Evolutionary conservation across 2,888 invertebrate genomes (phyloP), one percentile per base, ranked within the genome.

Genomic region (Caenorhabditis parvicauda): DNA sequence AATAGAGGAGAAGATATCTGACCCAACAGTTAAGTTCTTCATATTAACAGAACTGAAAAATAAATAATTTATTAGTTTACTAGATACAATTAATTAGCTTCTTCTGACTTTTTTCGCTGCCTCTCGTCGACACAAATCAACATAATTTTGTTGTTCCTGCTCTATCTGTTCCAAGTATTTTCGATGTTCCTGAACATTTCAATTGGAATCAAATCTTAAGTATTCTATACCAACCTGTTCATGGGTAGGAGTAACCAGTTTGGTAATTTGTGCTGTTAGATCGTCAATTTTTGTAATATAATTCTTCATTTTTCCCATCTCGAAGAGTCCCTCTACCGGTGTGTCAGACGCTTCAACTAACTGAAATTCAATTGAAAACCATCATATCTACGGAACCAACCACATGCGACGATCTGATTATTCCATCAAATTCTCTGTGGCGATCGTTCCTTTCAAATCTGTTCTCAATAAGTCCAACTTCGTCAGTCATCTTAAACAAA

Each of bases 391-490:
- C 27, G 2, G 17, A 21, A 55, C 48, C 5, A 12, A 67, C 67
- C 17, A 64, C 59, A 56, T 72, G 72, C 35, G 64, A 64, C n/a
- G 72, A 69, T 28, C 72, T 39, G 9, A 72, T 47, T 25, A 72
- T 65, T 9, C 72, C 72, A 45, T 72, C 72, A 37, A 72, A 72
- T 54, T 72, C 72, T 7, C 64, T 58, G 47, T 72, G 70, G 0
- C 72, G 59, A 29, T 64, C 67, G 44, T 72, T 72, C 38, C 46
- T 44, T 48, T 72, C 72, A 46, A 72, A 72, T 29, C 61, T 53
- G 24, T 70, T 66, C 12, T 67, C 64, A 38, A 72, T 70, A 29
- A 50, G 49, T 9, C 59, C 66, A n/a, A 69, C 59, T 59, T 69
- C 66, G 1, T 49, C 24, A 2, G 54, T 57, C 14, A 62, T 35